phyloP scores from a whole-genome alignment of 2,797 vertebrate species.

The Morus bassanus region DNA sequence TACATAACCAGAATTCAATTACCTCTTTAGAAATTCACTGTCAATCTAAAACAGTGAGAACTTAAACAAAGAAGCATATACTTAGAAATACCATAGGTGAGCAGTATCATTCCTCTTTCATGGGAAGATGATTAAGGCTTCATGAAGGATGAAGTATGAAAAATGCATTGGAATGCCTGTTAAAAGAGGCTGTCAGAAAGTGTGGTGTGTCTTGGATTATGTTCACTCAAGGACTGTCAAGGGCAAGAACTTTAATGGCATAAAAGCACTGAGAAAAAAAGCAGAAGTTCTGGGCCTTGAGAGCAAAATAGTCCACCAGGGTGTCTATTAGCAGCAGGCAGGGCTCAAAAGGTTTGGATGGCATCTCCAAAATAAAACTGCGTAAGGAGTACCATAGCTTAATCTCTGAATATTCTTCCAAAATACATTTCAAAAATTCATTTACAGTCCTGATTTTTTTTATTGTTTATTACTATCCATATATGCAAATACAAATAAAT shows the following conservation, averaged over 20 bases:
- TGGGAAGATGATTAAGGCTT: slow-evolving; percentile 15
- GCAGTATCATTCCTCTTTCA: not conserved
- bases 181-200: slow-evolving; percentile 45
- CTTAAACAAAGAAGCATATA: slow-evolving; percentile 18
- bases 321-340: not conserved
- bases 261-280: slow-evolving; percentile 21
- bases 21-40: not conserved
- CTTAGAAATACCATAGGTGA: slow-evolving; percentile 19
- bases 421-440: not conserved
- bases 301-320: not conserved
- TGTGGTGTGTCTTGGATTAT: slow-evolving; percentile 45
- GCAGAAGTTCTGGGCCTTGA: not conserved
- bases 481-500: not conserved
- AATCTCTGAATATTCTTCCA: not conserved
- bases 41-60: not conserved
- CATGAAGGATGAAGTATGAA: slow-evolving; percentile 59
- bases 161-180: slow-evolving; percentile 38
- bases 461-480: not conserved
- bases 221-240: slow-evolving; percentile 22
- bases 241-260: slow-evolving; percentile 29
- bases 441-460: not conserved
- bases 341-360: not conserved
- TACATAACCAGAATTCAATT: not conserved
- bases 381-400: not conserved
- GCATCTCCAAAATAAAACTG: not conserved